Base-by-base conservation (phyloP, 2,797 vertebrate genomes). In the Diceros bicornis region DNA sequence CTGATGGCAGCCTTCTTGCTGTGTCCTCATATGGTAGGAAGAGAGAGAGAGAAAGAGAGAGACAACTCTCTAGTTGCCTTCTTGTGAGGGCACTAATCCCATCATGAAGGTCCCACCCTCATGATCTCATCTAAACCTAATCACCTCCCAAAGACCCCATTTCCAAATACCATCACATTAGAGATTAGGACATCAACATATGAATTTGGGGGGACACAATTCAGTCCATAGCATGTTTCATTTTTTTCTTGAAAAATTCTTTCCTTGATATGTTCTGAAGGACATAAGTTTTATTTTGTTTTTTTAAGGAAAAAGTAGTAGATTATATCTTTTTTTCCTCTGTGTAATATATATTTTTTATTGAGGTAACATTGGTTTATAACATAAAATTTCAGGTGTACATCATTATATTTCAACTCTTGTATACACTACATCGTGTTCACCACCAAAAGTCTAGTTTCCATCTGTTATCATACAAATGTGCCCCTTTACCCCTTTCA, bases 191-290 rank as follows among this genome's bases (percentile, higher is more conserved):
- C 37, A 89, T 85, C 66, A 71, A 61, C 25, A 62, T 41, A 50
- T n/a, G 59, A 62, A n/a, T 82, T 91, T 69, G 29, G 0, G 13
- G 13, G 61, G 47, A 27, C 27, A 64, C 29, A 87, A 7, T 57
- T 83, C 13, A 55, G 32, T 74, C 18, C 6, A 23, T 78, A 75
- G 14, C 32, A 84, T 21, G 2, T 78, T 92, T 93, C 6, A 52
- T 79, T 61, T 23, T 57, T 62, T 41, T 41, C 41, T 41, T 41
- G 41, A 72, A 57, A 71, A 41, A 34, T 68, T 62, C 8, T 78
- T n/a, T 50, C 62, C 50, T 89, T 86, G 18, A 74, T 88, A 47
- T 86, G n/a, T 82, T 92, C 29, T 86, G 37, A 89, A 93, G 20
- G 61, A 50, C 4, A 20, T 32, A 13, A 52, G 55, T 14, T 81